Conservation (phyloP, 2,888 invertebrate species). For the Apamea sordens region DNA sequence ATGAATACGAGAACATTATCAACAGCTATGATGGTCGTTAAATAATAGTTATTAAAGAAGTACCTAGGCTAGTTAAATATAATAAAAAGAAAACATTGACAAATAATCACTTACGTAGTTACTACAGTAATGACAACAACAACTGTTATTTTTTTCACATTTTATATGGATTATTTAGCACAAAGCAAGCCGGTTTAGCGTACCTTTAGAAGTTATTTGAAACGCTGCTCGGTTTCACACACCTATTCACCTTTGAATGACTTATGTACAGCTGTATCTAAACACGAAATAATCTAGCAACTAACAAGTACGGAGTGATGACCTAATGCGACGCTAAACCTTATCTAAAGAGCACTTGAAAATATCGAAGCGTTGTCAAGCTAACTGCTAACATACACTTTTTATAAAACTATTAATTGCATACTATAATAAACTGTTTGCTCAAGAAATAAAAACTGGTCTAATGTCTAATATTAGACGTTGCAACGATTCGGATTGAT, state of each 20-base stretch:
- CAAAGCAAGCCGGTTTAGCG: constrained; percentile 7
- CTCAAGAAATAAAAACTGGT: constrained; percentile 55
- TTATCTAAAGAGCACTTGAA: constrained; percentile 60
- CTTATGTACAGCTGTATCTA: background rate
- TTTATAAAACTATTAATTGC: constrained; percentile 35
- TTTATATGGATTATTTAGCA: constrained; percentile 10
- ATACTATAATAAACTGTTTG: constrained; percentile 35
- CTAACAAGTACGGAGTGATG: constrained; percentile 43
- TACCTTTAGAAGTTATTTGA: constrained; percentile 6
- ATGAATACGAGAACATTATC: background rate
- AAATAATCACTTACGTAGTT: background rate
- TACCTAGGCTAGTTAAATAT: background rate
- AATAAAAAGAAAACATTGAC: background rate
- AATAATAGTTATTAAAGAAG: background rate
- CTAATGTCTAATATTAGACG: constrained; percentile 53
- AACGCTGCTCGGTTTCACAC: background rate
- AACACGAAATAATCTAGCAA: constrained; percentile 22
- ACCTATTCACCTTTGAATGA: constrained; percentile 28
- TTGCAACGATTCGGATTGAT: constrained; percentile 70
- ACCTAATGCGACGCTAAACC: constrained; percentile 54
- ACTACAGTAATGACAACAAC: background rate
- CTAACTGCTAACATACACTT: constrained; percentile 16
- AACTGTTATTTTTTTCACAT: constrained; percentile 4
- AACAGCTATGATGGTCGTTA: background rate
- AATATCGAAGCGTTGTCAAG: constrained; percentile 51